Percentiles rank a stretch among this genome's conserved stretches.
These are phyloP conservation scores for Paramormyrops kingsleyae DNA, from an alignment of 2,113 vertebrate genomes.

Conservation along the genomic window DNA sequence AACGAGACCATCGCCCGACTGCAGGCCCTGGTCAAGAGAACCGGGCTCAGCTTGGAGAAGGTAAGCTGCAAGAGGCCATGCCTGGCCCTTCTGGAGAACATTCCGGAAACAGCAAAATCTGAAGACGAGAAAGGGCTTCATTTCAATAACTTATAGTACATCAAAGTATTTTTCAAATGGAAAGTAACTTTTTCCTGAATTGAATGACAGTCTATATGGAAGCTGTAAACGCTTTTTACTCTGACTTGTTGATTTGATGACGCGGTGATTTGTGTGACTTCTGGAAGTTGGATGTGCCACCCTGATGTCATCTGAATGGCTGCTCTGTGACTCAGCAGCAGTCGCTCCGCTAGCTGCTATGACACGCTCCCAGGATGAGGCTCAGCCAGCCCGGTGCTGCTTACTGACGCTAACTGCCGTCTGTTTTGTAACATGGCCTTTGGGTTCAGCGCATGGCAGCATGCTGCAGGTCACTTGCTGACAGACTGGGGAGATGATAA, in stretches of 20 bases:
- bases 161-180: not conserved
- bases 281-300: not conserved
- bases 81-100: not conserved
- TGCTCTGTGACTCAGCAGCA: not conserved
- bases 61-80: slow-evolving; percentile 71
- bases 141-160: not conserved
- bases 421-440: not conserved
- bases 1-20: slow-evolving; percentile 92
- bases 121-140: not conserved
- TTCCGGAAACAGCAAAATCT: not conserved
- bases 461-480: not conserved
- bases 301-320: not conserved
- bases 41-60: slow-evolving; percentile 92
- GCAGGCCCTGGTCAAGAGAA: slow-evolving; percentile 94
- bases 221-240: not conserved
- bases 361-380: not conserved
- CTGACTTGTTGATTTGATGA: not conserved
- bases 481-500: not conserved
- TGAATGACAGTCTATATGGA: not conserved
- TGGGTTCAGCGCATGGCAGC: not conserved
- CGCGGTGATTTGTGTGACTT: not conserved
- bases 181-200: not conserved
- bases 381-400: not conserved
- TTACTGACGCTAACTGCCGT: slow-evolving; percentile 5
- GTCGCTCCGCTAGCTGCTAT: not conserved